These are phyloP conservation scores for Otolemur garnettii DNA, from an alignment of 2,113 vertebrate genomes.

Conservation along the genomic window DNA sequence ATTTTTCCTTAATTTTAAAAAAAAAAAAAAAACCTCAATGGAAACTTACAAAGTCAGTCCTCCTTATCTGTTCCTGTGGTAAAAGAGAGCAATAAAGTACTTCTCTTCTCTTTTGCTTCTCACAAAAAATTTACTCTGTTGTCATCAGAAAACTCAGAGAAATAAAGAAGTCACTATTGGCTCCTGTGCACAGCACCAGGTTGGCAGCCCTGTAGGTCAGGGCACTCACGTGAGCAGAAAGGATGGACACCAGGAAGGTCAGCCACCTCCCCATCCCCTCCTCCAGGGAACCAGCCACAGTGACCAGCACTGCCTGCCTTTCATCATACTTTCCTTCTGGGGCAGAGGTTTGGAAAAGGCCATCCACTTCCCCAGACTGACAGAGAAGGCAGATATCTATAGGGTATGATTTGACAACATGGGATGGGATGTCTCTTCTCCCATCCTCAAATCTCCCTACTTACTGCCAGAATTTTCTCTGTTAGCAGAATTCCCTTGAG, in stretches of 20 bases:
- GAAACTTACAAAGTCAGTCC: not conserved
- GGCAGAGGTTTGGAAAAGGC: not conserved
- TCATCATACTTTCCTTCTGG: accelerated
- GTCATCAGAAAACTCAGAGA: conserved; percentile 6
- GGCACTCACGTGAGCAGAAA: not conserved
- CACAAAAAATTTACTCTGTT: not conserved
- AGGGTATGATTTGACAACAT: not conserved
- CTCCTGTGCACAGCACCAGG: no score
- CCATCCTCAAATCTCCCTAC: not conserved
- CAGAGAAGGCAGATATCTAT: not conserved
- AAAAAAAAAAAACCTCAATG: not conserved
- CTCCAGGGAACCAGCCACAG: not conserved
- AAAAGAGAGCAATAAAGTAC: not conserved
- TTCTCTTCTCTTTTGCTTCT: not conserved
- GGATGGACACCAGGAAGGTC: accelerated
- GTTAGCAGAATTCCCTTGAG: not conserved
- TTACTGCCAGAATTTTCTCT: not conserved
- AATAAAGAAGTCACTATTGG: not conserved
- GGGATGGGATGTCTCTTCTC: not conserved
- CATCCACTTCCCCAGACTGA: not conserved
- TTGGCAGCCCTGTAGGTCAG: not conserved
- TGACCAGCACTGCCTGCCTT: accelerated
- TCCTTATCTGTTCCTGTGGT: not conserved
- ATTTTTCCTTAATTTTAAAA: not conserved
- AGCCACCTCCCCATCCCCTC: accelerated